Evolutionary conservation across 1,140 invertebrate genomes (phyloP), one percentile per base, ranked within the genome.

Genomic region (Drosophila orosa): DNA sequence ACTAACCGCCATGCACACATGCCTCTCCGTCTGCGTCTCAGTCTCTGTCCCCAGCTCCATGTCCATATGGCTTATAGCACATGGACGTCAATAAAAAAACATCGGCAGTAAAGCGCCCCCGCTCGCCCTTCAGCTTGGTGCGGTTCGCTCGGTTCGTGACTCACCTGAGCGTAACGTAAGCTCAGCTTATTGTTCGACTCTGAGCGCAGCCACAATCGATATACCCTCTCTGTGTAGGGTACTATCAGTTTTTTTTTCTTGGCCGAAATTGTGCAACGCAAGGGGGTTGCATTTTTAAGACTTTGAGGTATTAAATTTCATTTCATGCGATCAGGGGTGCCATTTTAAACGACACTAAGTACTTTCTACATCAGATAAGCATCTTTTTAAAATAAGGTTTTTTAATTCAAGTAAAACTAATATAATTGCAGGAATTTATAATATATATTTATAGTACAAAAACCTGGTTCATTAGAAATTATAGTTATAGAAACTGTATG

Each of bases 101-200:
- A 63, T 44, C 35, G 52, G 39, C 39, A 57, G 39, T 50, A 45
- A 60, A 74, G 58, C 84, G 76, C 76, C 73, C 67, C 80, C 73
- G 77, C 80, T 63, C 63, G 83, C 83, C 83, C 83, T 83, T 87
- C 60, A 27, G 13, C 45, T 39, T 59, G 31, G 50, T 60, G 40
- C 60, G 65, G 66, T 55, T 65, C 29, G 74, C 59, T 72, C 57
- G 61, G 45, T 58, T 90, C 76, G 89, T 90, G 87, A 90, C 74
- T 90, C 87, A 90, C 80, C 89, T 90, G 89, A 87, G 87, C 87
- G 89, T 90, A 90, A 90, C 87, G 89, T 89, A 90, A 90, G 89
- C 87, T 69, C 78, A 84, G 83, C 77, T 80, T 86, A 75, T 80
- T 82, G 83, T 72, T 85, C 59, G 79, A 56, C 39, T 40, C 52